Evolutionary conservation across 2,888 invertebrate species (phyloP).

Genomic region (Hypomecis atomaria): DNA sequence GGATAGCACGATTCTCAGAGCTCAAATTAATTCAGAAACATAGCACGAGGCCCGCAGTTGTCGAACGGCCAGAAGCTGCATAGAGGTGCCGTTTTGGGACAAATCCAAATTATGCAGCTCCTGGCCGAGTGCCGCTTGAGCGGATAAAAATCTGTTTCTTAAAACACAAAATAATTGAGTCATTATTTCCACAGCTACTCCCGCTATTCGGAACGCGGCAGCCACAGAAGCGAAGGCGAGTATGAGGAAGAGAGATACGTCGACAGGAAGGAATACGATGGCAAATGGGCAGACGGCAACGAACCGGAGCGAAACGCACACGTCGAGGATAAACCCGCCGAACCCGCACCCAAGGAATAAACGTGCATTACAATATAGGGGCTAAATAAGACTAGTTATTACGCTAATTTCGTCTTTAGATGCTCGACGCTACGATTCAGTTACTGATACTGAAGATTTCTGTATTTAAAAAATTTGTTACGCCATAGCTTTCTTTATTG

Average conservation of each 20-base stretch:
- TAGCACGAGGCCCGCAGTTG: too few relatives aligned
- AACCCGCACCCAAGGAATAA: conserved; percentile 72
- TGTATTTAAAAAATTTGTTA: background rate
- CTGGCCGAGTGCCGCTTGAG: too few relatives aligned
- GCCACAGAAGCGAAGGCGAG: conserved; percentile 81
- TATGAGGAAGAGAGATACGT: conserved; percentile 84
- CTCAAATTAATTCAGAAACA: too few relatives aligned
- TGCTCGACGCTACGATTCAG: conserved; percentile 16
- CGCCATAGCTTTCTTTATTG: background rate
- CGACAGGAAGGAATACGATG: conserved; percentile 87
- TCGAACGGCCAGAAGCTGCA: too few relatives aligned
- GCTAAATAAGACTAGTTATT: conserved; percentile 11
- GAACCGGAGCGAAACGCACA: conserved; percentile 68
- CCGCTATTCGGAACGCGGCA: conserved; percentile 77
- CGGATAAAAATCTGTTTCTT: too few relatives aligned
- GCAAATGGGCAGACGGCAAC: conserved; percentile 87
- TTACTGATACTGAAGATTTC: conserved; percentile 12
- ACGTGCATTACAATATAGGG: conserved; percentile 16
- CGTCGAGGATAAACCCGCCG: conserved; percentile 70
- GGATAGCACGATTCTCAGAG: too few relatives aligned
- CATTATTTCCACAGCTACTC: conserved; percentile 61
- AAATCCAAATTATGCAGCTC: too few relatives aligned
- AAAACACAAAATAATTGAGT: conserved; percentile 4
- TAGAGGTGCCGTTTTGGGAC: too few relatives aligned
- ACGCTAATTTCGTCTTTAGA: conserved; percentile 10